phyloP scores from a whole-genome alignment of 2,888 invertebrate genomes.

The Mycalesis mineus region DNA sequence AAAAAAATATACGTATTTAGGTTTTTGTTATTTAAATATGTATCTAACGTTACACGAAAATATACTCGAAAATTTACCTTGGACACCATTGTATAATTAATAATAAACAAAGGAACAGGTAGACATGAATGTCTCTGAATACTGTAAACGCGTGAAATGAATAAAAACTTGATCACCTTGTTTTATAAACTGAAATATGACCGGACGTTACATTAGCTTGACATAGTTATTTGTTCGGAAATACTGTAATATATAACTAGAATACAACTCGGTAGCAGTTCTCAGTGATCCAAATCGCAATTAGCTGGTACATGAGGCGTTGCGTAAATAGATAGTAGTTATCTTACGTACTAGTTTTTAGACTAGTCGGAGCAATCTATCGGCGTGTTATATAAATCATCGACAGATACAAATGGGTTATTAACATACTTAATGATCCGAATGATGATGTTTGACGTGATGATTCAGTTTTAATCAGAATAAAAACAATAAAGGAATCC shows the following conservation, averaged over 20 bases:
- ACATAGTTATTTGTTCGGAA: not conserved
- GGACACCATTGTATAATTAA: not conserved
- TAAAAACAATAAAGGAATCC: not conserved
- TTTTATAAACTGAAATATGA: slow-evolving; percentile 6
- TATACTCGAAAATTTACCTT: not conserved
- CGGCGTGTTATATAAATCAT: too few relatives aligned
- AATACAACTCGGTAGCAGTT: not conserved
- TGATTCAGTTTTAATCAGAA: not conserved
- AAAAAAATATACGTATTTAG: not conserved
- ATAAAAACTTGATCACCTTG: not conserved
- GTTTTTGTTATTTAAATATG: too few relatives aligned
- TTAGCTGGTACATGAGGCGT: not conserved
- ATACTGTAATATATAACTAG: not conserved
- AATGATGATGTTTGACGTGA: not conserved
- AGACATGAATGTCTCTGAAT: not conserved
- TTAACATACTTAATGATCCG: too few relatives aligned
- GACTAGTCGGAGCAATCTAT: too few relatives aligned
- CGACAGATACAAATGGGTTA: too few relatives aligned
- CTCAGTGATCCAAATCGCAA: slow-evolving; percentile 9
- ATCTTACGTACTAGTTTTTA: too few relatives aligned
- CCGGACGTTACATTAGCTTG: not conserved
- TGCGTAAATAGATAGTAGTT: too few relatives aligned
- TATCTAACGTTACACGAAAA: too few relatives aligned
- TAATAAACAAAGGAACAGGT: too few relatives aligned
- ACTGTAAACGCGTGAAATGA: not conserved